Evolutionary conservation across 2,797 vertebrate genomes (phyloP), one percentile per base, ranked within the genome.

Genomic region (Amphiprion clarkii): DNA sequence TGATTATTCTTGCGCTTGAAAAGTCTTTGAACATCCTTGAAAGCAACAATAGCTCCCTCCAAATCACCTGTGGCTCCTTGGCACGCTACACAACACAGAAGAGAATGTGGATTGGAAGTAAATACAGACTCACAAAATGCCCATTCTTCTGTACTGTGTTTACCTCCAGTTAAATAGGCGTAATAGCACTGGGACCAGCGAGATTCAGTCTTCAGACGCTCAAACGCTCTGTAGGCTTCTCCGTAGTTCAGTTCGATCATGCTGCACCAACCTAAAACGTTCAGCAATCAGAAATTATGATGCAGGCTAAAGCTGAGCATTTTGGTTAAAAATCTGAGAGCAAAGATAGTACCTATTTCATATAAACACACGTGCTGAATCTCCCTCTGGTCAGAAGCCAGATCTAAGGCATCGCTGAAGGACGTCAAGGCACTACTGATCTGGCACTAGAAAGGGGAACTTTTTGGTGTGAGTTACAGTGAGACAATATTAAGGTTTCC

Each of bases 101-200:
- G 12, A 53, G 13, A 42, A 67, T 25, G 46, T 29, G 10, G 19
- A 71, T 86, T n/a, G 67, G 29, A 10, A 40, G 42, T 33, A 19
- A 29, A 25, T 5, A 31, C 6, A 70, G 55, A 31, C n/a, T 16
- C 17, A 6, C 1, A 5, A n/a, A 61, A 63, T 40, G 10, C 21
- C 16, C 17, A 14, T 14, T 59, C 3, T 31, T 27, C 19, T 52
- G 13, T 23, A 40, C 16, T 33, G 36, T 33, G 16, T n/a, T 31
- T 86, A 97, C 98, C 97, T 93, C 96, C 98, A 14, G 98, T 99
- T 85, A 99, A 92, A 86, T 99, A 99, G 39, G 98, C 98, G 3
- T 99, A 99, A 87, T 98, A 99, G 91, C 98, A 99, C 91, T 99
- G 98, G 1, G 98, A 99, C 98, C 98, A 99, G 75, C 98, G 94